Evolutionary conservation across 2,888 invertebrate genomes (phyloP).

Genomic region (Caenorhabditis wallacei): DNA sequence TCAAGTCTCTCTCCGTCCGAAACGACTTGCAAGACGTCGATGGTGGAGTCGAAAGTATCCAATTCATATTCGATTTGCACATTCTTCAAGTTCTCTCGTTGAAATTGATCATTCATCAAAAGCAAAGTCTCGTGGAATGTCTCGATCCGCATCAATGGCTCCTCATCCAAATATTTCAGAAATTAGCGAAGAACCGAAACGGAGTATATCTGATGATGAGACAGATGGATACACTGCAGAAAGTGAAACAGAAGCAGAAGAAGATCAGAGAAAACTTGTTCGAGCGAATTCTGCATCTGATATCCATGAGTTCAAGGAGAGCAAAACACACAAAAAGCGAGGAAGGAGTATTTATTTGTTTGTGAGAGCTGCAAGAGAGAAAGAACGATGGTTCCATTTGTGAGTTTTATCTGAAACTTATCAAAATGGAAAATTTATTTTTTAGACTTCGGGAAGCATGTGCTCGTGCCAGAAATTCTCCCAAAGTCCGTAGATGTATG

Average conservation of each 20-base stretch:
- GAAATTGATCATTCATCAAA: constrained; percentile 63
- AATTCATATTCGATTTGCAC: constrained; percentile 87
- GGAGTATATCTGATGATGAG: constrained; percentile 31
- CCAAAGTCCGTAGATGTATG: constrained; percentile 45
- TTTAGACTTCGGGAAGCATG: constrained; percentile 76
- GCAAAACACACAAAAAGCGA: constrained; percentile 45
- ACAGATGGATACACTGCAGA: constrained; percentile 70
- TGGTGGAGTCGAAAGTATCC: constrained; percentile 97
- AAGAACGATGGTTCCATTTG: constrained; percentile 91
- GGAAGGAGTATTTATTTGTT: constrained; percentile 86
- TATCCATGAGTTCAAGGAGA: constrained; percentile 65
- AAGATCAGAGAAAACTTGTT: constrained; percentile 38
- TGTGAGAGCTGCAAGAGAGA: constrained; percentile 91
- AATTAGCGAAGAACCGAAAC: constrained; percentile 10
- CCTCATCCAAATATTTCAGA: constrained; percentile 65
- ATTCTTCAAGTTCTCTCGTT: constrained; percentile 72
- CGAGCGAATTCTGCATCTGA: constrained; percentile 71
- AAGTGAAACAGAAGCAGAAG: constrained; percentile 67
- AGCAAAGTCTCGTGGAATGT: constrained; percentile 63
- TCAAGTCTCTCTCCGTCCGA: constrained; percentile 78
- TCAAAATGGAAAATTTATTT: not conserved
- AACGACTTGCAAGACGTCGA: constrained; percentile 84
- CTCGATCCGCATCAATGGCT: constrained; percentile 64
- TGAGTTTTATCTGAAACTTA: constrained; percentile 47
- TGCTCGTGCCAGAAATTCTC: constrained; percentile 63